Evolutionary conservation across 2,113 vertebrate species (phyloP), one percentile per base, ranked within the genome.

Genomic region (Boleophthalmus pectinirostris): DNA sequence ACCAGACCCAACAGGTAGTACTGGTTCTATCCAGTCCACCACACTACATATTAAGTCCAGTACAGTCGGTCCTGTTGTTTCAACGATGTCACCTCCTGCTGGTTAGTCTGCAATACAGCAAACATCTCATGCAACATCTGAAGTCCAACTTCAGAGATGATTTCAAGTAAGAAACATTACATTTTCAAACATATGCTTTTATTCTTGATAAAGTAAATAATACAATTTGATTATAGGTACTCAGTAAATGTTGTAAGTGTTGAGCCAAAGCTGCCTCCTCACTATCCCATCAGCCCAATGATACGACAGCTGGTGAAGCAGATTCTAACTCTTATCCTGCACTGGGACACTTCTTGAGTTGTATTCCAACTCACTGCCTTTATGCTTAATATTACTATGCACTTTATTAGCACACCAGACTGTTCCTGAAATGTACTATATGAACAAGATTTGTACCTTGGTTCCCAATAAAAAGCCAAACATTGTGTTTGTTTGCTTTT

Each of bases 51-150:
- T 83, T 92, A 56, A 92, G 88, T 46, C 93, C 95, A 0, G 67
- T 68, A 63, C 90, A 92, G 70, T 85, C 90, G 0, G 91, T 95
- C 20, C 87, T 95, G 61, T 51, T 95, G 66, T 94, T 92, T 87
- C 94, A 95, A 85, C 94, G 93, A 51, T 91, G 93, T 83, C 84
- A 81, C 71, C 86, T 95, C 74, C 92, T 95, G 79, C 88, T 92
- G 80, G 88, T 84, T 75, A 94, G 93, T 68, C 86, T 96, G 72
- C 92, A 92, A 87, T 56, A 94, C 76, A 91, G 82, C 91, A 70
- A 18, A 66, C 80, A 51, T 5, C 85, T 95, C 53, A 85, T 82
- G 33, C 82, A 90, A 25, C 82, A 92, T 61, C 92, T 95, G 9
- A 85, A 79, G 5, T 87, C 78, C 0, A 69, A 91, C 72, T 86